Conservation (phyloP, 2,888 invertebrate genomes). For the Zootermopsis nevadensis region DNA sequence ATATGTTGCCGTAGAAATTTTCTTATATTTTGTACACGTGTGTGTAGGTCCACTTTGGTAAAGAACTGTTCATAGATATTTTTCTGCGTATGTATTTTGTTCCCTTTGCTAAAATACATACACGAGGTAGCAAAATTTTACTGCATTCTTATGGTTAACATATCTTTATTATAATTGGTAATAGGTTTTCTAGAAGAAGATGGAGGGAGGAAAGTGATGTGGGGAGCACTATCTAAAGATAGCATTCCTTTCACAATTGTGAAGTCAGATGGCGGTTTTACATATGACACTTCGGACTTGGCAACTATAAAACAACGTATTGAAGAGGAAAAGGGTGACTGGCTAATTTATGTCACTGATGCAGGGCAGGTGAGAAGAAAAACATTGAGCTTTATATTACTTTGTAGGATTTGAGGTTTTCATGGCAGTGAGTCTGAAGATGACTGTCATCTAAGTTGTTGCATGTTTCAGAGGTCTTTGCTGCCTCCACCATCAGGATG, state of each 20-base stretch:
- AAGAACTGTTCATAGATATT: no score
- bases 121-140: no score
- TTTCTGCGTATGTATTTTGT: no score
- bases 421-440: no score
- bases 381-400: no score
- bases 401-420: no score
- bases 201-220: conserved; percentile 87
- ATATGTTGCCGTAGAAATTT: neutral
- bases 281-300: conserved; percentile 98
- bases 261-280: conserved; percentile 96
- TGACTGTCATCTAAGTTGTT: no score
- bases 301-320: conserved; percentile 89
- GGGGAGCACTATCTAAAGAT: conserved; percentile 69
- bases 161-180: no score
- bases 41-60: neutral
- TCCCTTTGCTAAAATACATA: no score
- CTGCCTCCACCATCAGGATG: no score
- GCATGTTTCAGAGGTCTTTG: no score
- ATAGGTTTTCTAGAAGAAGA: conserved; percentile 73
- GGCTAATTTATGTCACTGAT: conserved; percentile 95
- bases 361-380: conserved; percentile 79
- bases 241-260: conserved; percentile 92
- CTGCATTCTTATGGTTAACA: no score
- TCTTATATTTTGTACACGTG: neutral
- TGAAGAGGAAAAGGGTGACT: conserved; percentile 85